These are phyloP conservation scores for Morinoia aosen DNA, from an alignment of 2,888 invertebrate species.

Conservation along the genomic window DNA sequence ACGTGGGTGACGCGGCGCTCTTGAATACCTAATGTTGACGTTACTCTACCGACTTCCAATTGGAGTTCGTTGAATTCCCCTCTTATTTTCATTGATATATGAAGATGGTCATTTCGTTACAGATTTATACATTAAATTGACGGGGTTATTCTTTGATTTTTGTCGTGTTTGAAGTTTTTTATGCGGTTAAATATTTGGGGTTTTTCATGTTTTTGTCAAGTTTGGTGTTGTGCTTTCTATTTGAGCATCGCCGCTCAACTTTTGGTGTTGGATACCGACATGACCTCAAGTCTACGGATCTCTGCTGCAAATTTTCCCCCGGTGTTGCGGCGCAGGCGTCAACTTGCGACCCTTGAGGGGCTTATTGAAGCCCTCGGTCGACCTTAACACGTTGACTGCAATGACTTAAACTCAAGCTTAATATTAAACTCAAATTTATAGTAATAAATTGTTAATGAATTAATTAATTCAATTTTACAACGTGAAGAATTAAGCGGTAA, in stretches of 20 bases:
- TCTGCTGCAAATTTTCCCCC: background rate
- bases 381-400: too few relatives aligned
- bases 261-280: background rate
- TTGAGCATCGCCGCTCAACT: background rate
- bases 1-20: background rate
- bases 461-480: too few relatives aligned
- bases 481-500: too few relatives aligned
- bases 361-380: too few relatives aligned
- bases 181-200: background rate
- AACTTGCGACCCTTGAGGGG: too few relatives aligned
- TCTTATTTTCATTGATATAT: background rate
- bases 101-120: background rate
- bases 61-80: background rate
- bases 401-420: too few relatives aligned
- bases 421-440: too few relatives aligned
- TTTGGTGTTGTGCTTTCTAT: background rate
- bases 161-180: background rate
- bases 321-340: background rate
- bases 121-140: background rate
- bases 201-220: background rate
- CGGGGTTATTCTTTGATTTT: background rate
- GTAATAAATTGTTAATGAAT: too few relatives aligned
- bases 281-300: background rate
- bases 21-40: background rate
- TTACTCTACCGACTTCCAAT: background rate